phyloP scores from a whole-genome alignment of 2,797 vertebrate genomes.

The Melanotaenia nigrans region DNA sequence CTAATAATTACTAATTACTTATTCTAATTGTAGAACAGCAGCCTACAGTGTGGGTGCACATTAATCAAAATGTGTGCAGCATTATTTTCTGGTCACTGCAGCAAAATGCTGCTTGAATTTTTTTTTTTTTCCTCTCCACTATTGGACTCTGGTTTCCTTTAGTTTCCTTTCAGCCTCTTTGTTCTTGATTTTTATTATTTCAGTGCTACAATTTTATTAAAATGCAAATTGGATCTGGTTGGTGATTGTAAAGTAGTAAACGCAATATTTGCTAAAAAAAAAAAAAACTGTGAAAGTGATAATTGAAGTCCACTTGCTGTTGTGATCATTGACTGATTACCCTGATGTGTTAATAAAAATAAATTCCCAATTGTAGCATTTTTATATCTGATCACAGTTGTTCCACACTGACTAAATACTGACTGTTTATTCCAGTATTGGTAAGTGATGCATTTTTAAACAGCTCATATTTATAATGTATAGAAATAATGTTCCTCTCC shows the following conservation, averaged over 20 bases:
- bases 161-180: background rate
- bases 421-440: background rate
- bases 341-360: constrained; percentile 44
- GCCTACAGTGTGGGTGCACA: too few species aligned
- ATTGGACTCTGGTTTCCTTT: background rate
- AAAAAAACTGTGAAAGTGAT: constrained; percentile 62
- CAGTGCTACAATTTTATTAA: background rate
- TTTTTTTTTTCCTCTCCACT: background rate
- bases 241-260: constrained; percentile 30
- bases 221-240: background rate
- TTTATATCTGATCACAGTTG: constrained; percentile 6
- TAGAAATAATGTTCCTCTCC: too few species aligned
- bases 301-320: constrained; percentile 56
- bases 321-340: constrained; percentile 26
- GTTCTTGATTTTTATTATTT: background rate
- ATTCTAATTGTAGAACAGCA: too few species aligned
- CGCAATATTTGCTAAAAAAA: constrained; percentile 19
- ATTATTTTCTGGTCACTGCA: background rate
- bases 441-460: background rate
- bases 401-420: background rate
- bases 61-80: background rate
- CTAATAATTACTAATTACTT: too few species aligned
- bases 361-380: constrained; percentile 20
- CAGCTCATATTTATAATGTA: background rate
- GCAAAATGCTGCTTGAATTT: background rate